Conservation (phyloP, 2,113 vertebrate genomes). For the Gila orcuttii region DNA sequence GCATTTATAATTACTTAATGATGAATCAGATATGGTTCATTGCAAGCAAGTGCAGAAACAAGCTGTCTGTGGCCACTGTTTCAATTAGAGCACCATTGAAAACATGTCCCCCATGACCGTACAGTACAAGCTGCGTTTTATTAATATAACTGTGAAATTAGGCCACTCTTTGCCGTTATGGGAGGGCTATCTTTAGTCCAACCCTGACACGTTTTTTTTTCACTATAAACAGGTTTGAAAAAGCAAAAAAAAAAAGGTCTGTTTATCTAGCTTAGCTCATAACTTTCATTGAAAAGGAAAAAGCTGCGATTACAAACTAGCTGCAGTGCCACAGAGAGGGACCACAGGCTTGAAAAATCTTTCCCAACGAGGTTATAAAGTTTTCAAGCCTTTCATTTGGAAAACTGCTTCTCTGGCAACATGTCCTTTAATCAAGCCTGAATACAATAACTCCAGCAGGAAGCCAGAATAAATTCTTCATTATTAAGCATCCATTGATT, state of each 20-base stretch:
- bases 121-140: slow-evolving; percentile 84
- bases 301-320: not conserved
- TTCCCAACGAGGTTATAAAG: slow-evolving; percentile 55
- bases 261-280: not conserved
- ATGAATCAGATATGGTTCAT: slow-evolving; percentile 97
- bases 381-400: slow-evolving; percentile 45
- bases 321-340: not conserved
- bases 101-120: slow-evolving; percentile 85
- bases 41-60: slow-evolving; percentile 87
- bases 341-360: slow-evolving; percentile 48
- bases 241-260: not conserved
- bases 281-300: slow-evolving; percentile 11
- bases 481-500: slow-evolving; percentile 74
- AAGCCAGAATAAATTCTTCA: slow-evolving; percentile 74
- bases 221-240: not conserved
- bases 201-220: slow-evolving; percentile 1
- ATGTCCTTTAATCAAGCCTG: slow-evolving; percentile 72
- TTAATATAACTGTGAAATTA: slow-evolving; percentile 82
- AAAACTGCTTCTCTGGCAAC: slow-evolving; percentile 71
- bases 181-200: slow-evolving; percentile 5
- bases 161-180: not conserved
- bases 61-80: slow-evolving; percentile 86
- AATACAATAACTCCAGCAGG: slow-evolving; percentile 67
- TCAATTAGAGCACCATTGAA: slow-evolving; percentile 91
- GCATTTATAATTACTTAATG: slow-evolving; percentile 98